These are phyloP conservation scores for Dugesia japonica DNA, from an alignment of 2,888 invertebrate genomes.

Conservation along the genomic window DNA sequence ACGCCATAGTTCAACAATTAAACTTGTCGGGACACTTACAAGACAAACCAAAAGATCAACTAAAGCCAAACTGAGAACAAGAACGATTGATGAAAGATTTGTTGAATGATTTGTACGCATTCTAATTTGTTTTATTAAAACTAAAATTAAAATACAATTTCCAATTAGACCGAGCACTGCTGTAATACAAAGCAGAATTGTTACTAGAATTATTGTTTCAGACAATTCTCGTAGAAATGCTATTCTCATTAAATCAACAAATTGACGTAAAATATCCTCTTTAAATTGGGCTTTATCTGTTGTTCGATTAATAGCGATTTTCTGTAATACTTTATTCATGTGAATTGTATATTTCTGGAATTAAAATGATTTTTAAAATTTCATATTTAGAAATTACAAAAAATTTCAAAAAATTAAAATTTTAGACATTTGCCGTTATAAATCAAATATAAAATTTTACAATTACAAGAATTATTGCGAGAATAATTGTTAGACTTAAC, in stretches of 20 bases:
- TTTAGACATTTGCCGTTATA: too few relatives aligned
- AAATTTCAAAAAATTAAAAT: too few relatives aligned
- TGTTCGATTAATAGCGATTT: background rate
- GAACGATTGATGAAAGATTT: background rate
- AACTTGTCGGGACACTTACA: background rate
- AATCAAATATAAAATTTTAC: too few relatives aligned
- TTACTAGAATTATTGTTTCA: background rate
- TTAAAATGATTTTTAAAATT: too few relatives aligned
- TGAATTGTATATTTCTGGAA: background rate
- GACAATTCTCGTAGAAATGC: background rate
- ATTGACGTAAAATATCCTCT: background rate
- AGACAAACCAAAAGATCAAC: background rate
- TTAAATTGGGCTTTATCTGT: background rate
- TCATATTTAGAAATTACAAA: too few relatives aligned
- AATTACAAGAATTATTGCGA: too few relatives aligned
- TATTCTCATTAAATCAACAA: background rate
- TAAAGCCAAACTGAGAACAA: background rate
- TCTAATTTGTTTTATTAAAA: background rate
- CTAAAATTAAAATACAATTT: background rate
- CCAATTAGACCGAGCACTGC: background rate
- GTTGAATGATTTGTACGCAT: background rate
- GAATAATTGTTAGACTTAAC: too few relatives aligned
- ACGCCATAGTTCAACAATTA: background rate
- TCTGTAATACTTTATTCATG: constrained; percentile 10
- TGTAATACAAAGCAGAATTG: background rate